Evolutionary conservation across 1,140 invertebrate species (phyloP).

Genomic region (Diploscapter pachys): DNA sequence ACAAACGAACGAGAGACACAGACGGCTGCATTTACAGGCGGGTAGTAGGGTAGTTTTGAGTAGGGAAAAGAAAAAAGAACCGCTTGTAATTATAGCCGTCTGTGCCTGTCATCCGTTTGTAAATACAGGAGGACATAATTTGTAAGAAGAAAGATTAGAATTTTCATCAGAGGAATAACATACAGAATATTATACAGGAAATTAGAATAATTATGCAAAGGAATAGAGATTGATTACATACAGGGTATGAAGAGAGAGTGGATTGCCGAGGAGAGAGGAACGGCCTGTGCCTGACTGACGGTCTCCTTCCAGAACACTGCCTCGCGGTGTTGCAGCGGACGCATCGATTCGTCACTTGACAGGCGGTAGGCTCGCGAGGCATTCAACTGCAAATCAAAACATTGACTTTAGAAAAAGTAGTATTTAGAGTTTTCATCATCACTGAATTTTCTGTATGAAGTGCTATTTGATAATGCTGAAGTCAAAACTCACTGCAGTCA

Average conservation of each 20-base stretch:
- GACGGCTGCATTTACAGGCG: too few species aligned
- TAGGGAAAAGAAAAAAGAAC: too few species aligned
- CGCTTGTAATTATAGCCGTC: too few species aligned
- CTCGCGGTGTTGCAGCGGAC: slow-evolving; percentile 53
- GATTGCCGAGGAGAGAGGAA: slow-evolving; percentile 46
- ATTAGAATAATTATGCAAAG: too few species aligned
- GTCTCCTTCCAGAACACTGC: slow-evolving; percentile 48
- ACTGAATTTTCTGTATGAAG: not conserved
- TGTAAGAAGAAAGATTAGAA: too few species aligned
- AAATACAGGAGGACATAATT: too few species aligned
- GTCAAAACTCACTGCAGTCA: slow-evolving; percentile 21
- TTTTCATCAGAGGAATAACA: too few species aligned
- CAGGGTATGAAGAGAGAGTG: slow-evolving; percentile 35
- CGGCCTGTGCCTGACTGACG: slow-evolving; percentile 26
- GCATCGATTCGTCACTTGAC: slow-evolving; percentile 37
- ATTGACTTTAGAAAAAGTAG: not conserved
- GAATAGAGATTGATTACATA: not conserved
- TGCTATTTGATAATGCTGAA: not conserved
- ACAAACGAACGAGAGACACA: too few species aligned
- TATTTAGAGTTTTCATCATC: not conserved
- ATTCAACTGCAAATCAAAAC: slow-evolving; percentile 38
- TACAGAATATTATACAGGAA: too few species aligned
- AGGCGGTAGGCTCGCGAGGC: slow-evolving; percentile 54
- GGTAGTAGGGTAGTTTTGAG: too few species aligned
- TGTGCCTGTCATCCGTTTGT: too few species aligned